Evolutionary conservation across 2,888 invertebrate genomes (phyloP).

Genomic region (Yponomeuta cagnagella): DNA sequence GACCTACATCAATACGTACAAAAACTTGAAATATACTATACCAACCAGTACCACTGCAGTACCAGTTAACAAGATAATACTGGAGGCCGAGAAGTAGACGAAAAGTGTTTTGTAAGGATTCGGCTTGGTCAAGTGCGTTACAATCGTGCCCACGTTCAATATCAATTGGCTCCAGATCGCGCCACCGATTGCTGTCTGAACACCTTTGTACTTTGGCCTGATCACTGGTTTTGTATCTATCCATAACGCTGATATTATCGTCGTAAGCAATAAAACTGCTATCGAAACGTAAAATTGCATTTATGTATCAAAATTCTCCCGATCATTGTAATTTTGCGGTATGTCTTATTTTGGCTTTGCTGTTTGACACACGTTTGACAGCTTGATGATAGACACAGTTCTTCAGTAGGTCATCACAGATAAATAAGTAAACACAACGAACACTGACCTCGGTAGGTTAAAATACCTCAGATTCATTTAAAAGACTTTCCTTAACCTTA

Average conservation of each 20-base stretch:
- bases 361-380: no score
- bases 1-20: neutral
- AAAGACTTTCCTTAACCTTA: no score
- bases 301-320: neutral
- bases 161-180: conserved; percentile 58
- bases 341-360: no score
- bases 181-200: conserved; percentile 53
- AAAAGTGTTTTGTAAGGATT: neutral
- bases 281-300: neutral
- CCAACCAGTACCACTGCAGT: neutral
- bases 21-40: neutral
- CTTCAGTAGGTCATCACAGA: no score
- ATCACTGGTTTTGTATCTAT: conserved; percentile 34
- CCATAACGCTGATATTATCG: conserved; percentile 34
- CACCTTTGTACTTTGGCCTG: conserved; percentile 33
- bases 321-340: no score
- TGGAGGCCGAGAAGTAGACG: conserved; percentile 1
- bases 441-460: no score
- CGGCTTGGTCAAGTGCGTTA: neutral
- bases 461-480: no score
- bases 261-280: neutral
- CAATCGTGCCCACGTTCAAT: conserved; percentile 47
- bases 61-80: neutral
- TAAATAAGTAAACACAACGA: no score
- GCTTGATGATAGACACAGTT: no score